Percentiles rank a stretch among this genome's conserved stretches.
These are phyloP conservation scores for Molossus alvarezi DNA, from an alignment of 2,797 vertebrate genomes.

Conservation along the genomic window DNA sequence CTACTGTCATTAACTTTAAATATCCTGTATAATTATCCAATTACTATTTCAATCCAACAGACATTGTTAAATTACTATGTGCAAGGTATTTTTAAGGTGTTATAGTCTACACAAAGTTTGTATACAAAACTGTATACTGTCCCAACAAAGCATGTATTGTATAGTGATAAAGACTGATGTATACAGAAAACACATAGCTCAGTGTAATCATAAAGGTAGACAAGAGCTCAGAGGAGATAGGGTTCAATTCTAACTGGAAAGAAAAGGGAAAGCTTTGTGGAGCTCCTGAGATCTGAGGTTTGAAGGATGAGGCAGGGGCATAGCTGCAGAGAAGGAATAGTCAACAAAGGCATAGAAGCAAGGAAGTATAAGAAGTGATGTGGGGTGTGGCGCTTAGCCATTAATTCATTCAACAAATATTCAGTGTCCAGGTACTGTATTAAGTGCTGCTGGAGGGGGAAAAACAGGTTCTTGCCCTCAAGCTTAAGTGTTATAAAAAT, in stretches of 20 bases:
- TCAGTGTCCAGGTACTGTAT: background rate
- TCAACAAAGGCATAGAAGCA: conserved; percentile 18
- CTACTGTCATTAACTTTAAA: background rate
- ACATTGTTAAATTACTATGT: conserved; percentile 22
- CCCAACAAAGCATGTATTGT: background rate
- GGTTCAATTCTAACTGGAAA: conserved; percentile 9
- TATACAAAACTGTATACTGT: background rate
- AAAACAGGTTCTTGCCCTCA: background rate
- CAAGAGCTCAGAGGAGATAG: background rate
- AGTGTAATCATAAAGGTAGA: background rate
- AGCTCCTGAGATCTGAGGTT: conserved; percentile 20
- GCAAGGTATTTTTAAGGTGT: conserved; percentile 10
- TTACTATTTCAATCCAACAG: conserved; percentile 26
- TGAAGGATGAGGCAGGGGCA: conserved; percentile 1
- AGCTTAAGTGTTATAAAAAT: background rate
- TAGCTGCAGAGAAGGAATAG: background rate
- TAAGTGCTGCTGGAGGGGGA: background rate
- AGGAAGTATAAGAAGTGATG: background rate
- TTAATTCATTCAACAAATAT: conserved; percentile 17
- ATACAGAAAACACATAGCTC: conserved; percentile 27
- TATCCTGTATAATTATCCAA: background rate
- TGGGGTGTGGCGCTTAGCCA: background rate
- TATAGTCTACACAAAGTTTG: background rate
- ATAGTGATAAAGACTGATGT: background rate
- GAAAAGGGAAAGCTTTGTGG: conserved; percentile 22